Base-by-base conservation (phyloP, 2,888 invertebrate species). In the Subacronicta megacephala region DNA sequence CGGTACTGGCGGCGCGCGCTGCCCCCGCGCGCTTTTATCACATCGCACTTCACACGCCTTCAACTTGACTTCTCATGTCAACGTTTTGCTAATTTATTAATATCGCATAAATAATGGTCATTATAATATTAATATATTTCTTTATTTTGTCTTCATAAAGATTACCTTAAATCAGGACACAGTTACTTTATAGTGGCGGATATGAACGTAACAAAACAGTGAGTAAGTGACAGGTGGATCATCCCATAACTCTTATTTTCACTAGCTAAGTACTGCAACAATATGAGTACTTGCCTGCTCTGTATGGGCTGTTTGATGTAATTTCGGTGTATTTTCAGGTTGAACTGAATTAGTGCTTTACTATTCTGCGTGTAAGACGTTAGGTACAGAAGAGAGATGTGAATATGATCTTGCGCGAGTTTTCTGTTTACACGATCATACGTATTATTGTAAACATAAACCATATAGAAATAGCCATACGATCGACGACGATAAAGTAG, bases 1-100 rank as follows among this genome's bases (percentile, higher is more conserved):
- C 80, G 82, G 83, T 91, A 94, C 93, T 94, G 92, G 77, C 89
- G 82, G 86, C 88, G 91, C 90, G 92, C 92, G 92, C 81, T 78
- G 72, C 66, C 77, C 72, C 69, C 83, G 58, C 83, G 74, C 87
- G 86, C 92, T 93, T 94, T 89, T 93, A 94, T 92, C 90, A 93
- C 84, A 90, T 92, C 89, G 88, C 83, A 83, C 82, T 82, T 80
- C 82, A 78, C 83, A 82, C 87, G 85, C 90, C 92, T 92, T 91
- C 86, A 92, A 91, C 92, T 92, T 93, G 90, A 92, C 90, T 89
- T 79, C 80, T 84, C 68, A 67, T 75, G 63, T 74, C 80, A 77
- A 80, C 72, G 68, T 62, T 59, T 62, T 52, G 42, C 49, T 55
- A 50, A 68, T 50, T 56, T 52, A 49, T 47, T 62, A 56, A 61